Conservation (phyloP, 1,140 invertebrate genomes). For the Aricia agestis region DNA sequence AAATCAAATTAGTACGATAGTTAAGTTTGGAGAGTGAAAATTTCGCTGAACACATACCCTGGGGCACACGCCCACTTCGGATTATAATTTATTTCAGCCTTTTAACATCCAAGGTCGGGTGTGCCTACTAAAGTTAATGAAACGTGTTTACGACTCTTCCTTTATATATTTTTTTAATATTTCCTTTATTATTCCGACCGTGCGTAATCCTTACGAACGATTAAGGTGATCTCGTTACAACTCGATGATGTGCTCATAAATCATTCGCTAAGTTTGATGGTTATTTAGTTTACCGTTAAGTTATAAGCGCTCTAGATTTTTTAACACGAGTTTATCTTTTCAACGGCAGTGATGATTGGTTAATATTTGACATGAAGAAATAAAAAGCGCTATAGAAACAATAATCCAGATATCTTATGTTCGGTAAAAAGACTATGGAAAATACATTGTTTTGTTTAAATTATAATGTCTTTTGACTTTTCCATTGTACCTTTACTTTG, state of each 20-base stretch:
- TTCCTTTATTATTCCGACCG: slow-evolving; percentile 9
- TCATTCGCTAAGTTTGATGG: too few species aligned
- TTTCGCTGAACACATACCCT: not conserved
- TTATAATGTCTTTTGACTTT: too few species aligned
- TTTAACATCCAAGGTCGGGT: slow-evolving; percentile 37
- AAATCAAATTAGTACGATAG: slow-evolving; percentile 5
- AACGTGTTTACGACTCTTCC: slow-evolving; percentile 35
- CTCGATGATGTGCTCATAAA: not conserved
- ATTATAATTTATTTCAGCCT: slow-evolving; percentile 43
- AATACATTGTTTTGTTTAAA: too few species aligned
- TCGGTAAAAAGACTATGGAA: too few species aligned
- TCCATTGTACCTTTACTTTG: too few species aligned
- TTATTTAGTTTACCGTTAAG: too few species aligned
- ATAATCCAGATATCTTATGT: too few species aligned
- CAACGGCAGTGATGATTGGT: too few species aligned
- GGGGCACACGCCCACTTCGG: slow-evolving; percentile 26
- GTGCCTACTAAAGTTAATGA: slow-evolving; percentile 40
- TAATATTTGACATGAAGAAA: too few species aligned
- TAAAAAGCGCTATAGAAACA: too few species aligned
- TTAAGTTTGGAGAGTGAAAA: slow-evolving; percentile 10
- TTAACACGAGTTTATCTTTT: too few species aligned
- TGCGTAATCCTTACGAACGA: not conserved
- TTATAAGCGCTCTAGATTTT: too few species aligned
- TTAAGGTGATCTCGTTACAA: slow-evolving; percentile 4
- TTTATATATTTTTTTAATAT: slow-evolving; percentile 26